Percentiles rank a stretch among this genome's conserved stretches.
Conservation (phyloP, 2,797 vertebrate genomes). For the Acipenser transmontanus region DNA sequence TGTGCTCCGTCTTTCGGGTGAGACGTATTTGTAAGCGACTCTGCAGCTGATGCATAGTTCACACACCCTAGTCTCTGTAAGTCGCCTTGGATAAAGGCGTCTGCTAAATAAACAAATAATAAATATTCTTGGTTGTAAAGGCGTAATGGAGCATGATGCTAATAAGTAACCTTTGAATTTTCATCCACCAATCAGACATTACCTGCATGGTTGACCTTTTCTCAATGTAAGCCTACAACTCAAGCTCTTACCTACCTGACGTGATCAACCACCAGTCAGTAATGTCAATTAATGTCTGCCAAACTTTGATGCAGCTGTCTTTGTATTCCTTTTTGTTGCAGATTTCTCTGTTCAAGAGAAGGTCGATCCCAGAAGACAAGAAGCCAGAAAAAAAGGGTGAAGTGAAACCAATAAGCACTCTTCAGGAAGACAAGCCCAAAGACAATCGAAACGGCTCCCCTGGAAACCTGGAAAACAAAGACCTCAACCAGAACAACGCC, state of each 20-base stretch:
- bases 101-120: too few species aligned
- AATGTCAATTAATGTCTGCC: too few species aligned
- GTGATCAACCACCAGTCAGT: too few species aligned
- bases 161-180: neutral
- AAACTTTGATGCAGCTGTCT: neutral
- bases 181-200: neutral
- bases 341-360: conserved; percentile 75
- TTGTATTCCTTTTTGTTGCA: conserved; percentile 40
- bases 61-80: too few species aligned
- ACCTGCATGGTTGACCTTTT: too few species aligned
- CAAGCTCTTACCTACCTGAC: too few species aligned
- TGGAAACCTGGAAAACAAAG: conserved; percentile 36
- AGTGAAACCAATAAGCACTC: conserved; percentile 7
- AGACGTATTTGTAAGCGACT: too few species aligned
- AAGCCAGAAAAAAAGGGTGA: conserved; percentile 18
- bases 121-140: too few species aligned
- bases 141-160: neutral
- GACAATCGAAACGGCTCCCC: conserved; percentile 29
- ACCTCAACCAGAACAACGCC: conserved; percentile 37
- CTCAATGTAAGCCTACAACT: too few species aligned
- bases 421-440: conserved; percentile 15
- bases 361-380: conserved; percentile 47
- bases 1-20: too few species aligned
- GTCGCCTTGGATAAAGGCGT: too few species aligned
- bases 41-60: too few species aligned